phyloP scores from a whole-genome alignment of 2,888 invertebrate genomes.

The Antheraea assamensis region DNA sequence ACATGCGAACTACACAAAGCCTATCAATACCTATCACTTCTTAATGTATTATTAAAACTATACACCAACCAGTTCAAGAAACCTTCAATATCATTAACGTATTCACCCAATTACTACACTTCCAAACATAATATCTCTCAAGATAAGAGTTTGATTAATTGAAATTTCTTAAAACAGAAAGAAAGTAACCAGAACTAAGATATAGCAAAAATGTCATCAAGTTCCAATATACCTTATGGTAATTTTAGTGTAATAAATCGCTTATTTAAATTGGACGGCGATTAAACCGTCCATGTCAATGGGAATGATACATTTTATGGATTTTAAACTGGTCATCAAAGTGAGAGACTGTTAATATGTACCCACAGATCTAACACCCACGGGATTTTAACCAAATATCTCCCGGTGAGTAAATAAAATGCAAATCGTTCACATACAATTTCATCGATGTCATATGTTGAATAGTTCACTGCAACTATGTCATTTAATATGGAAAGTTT shows the following conservation, averaged over 20 bases:
- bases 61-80: neutral
- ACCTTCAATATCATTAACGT: neutral
- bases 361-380: neutral
- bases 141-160: neutral
- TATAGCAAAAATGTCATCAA: slow-evolving; percentile 6
- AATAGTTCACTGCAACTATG: neutral
- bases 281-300: slow-evolving; percentile 16
- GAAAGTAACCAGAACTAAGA: neutral
- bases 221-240: neutral
- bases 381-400: neutral
- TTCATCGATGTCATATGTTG: neutral
- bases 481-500: neutral
- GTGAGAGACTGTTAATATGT: neutral
- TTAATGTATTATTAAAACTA: neutral
- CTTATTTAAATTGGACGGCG: slow-evolving; percentile 13
- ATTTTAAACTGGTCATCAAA: neutral
- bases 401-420: neutral
- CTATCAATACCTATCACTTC: neutral
- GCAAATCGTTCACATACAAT: neutral
- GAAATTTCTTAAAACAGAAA: neutral
- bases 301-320: slow-evolving; percentile 16
- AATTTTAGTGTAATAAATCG: slow-evolving; percentile 11
- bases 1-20: neutral
- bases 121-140: neutral
- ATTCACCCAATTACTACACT: neutral